Conservation (phyloP, 2,888 invertebrate species). For the Catocala sponsa region DNA sequence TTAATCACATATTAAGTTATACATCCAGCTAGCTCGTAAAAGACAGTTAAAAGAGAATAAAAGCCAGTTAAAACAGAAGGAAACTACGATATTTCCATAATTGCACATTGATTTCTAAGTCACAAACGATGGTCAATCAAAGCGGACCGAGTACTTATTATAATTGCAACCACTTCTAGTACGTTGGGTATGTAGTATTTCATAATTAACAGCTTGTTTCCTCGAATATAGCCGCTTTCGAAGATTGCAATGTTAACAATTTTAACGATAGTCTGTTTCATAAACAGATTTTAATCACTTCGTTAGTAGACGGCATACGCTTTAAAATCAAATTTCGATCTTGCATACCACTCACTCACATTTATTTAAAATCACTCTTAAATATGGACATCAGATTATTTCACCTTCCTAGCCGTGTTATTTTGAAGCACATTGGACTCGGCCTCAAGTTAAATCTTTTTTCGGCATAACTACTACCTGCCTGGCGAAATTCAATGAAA, state of each 20-base stretch:
- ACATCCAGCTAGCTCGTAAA: too few relatives aligned
- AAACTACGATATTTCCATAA: not conserved
- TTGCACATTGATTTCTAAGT: constrained; percentile 1
- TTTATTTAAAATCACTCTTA: constrained; percentile 17
- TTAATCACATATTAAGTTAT: too few relatives aligned
- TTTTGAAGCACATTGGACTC: too few relatives aligned
- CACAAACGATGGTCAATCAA: not conserved
- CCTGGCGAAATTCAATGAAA: too few relatives aligned
- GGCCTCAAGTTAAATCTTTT: too few relatives aligned
- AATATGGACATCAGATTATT: constrained; percentile 22
- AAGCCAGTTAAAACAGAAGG: not conserved
- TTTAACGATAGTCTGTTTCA: constrained; percentile 15
- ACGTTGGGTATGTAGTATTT: constrained; percentile 7
- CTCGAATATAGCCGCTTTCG: constrained; percentile 9
- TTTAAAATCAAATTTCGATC: not conserved
- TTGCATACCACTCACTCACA: not conserved
- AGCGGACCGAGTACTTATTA: not conserved
- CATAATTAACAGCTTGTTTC: constrained; percentile 6
- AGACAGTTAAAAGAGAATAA: too few relatives aligned
- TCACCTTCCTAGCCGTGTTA: not conserved
- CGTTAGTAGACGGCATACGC: constrained; percentile 14
- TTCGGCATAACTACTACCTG: too few relatives aligned
- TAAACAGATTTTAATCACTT: constrained; percentile 16
- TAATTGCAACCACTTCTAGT: not conserved
- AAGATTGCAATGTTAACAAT: constrained; percentile 15